Base-by-base conservation (phyloP, 1,140 invertebrate genomes). In the Brachystomella parvula region DNA sequence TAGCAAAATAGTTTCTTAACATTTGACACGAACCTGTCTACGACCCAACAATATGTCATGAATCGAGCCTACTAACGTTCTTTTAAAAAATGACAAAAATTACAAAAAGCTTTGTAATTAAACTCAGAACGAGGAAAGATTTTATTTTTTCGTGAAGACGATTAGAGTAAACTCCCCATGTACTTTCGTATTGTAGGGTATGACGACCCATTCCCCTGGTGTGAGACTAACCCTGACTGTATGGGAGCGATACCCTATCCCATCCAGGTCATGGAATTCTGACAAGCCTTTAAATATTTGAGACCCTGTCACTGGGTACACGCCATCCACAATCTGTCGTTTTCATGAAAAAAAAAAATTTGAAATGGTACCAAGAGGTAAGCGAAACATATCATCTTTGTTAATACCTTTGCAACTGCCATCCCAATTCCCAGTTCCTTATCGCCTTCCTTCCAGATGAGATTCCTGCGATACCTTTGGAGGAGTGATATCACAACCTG, bases 111-210 rank as follows among this genome's bases (percentile, higher is more conserved):
- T n/a, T n/a, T n/a, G 39, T 44, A n/a, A 44, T 44, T 9, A 44
- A 44, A 44, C 9, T 44, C 39, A n/a, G n/a, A 44, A 44, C 39
- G 39, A n/a, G n/a, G n/a, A 44, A 44, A n/a, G n/a, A 44, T 12
- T 44, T 53, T 24, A 53, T 53, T 53, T 53, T 24, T 24, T 53
- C 3, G 49, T 53, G 49, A 53, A 53, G 49, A 53, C 49, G 24
- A 53, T 53, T 15, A 53, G 12, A 15, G 49, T 53, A 24, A 53
- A 53, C 24, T 26, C 49, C 6, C 49, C 49, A 53, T 19, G 21
- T 3, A 26, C 24, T 24, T 53, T 24, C 24, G 12, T 24, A 26
- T 53, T 53, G 49, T 53, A 53, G 6, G 49, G 49, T 17, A 53
- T 15, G 15, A 53, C 49, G 3, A 53, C 49, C 15, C 24, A 53